Conservation (phyloP, 2,797 vertebrate genomes). For the Acanthurus tractus region DNA sequence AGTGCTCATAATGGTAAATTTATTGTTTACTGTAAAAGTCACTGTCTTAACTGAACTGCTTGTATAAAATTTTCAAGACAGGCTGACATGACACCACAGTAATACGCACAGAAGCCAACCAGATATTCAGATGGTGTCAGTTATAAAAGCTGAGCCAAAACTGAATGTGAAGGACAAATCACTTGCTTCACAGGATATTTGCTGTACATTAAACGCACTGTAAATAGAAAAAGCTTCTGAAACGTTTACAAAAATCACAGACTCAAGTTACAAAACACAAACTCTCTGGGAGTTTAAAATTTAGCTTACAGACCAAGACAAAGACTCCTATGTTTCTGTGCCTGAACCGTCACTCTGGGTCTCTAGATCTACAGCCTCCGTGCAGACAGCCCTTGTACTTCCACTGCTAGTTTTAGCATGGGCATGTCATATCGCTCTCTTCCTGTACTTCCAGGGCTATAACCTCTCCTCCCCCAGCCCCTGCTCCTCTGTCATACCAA, state of each 20-base stretch:
- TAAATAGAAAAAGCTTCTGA: neutral
- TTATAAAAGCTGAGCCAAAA: neutral
- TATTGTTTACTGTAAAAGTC: neutral
- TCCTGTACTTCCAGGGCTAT: constrained; percentile 67
- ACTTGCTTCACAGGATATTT: constrained; percentile 3
- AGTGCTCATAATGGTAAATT: neutral
- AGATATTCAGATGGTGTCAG: constrained; percentile 7
- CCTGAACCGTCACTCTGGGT: constrained; percentile 19
- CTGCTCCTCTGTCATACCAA: constrained; percentile 18
- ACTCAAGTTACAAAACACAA: neutral
- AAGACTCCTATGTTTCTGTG: constrained; percentile 49
- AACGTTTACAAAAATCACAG: neutral
- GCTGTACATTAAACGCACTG: neutral
- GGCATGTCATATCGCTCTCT: constrained; percentile 74
- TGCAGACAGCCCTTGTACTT: constrained; percentile 67
- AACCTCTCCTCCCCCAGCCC: constrained; percentile 39
- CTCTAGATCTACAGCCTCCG: constrained; percentile 42
- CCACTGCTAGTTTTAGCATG: constrained; percentile 79
- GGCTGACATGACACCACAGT: neutral
- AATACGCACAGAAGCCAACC: neutral
- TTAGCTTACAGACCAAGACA: constrained; percentile 40
- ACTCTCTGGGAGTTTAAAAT: neutral
- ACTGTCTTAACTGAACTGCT: neutral
- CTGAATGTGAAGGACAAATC: constrained; percentile 1
- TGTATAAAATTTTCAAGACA: neutral